Evolutionary conservation across 1,140 invertebrate species (phyloP).

Genomic region (Calycopis cecrops): DNA sequence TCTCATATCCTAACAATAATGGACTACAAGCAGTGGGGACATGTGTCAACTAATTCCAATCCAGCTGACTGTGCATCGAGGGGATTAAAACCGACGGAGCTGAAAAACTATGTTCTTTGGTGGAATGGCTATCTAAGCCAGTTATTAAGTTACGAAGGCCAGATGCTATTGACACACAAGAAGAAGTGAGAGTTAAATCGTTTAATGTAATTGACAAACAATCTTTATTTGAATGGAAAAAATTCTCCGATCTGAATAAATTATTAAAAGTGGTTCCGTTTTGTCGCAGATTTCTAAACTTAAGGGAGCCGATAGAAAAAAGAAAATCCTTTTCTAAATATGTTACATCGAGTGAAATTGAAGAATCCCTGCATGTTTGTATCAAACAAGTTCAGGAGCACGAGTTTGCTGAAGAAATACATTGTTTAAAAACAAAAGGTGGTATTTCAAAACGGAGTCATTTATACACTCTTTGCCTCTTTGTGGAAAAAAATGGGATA

Average conservation of each 20-base stretch:
- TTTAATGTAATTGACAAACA: slow-evolving; percentile 13
- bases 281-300: too few relatives aligned
- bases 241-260: slow-evolving; percentile 30
- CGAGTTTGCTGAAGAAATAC: slow-evolving; percentile 17
- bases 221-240: slow-evolving; percentile 26
- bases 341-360: slow-evolving; percentile 18
- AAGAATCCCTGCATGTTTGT: not conserved
- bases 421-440: slow-evolving; percentile 11
- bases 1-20: slow-evolving; percentile 2
- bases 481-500: slow-evolving; percentile 21
- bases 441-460: too few relatives aligned
- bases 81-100: not conserved
- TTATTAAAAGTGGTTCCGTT: too few relatives aligned
- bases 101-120: too few relatives aligned
- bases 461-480: slow-evolving; percentile 17
- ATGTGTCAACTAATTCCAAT: not conserved
- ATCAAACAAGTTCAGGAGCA: slow-evolving; percentile 18
- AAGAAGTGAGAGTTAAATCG: slow-evolving; percentile 25
- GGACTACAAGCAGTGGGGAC: not conserved
- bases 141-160: slow-evolving; percentile 10
- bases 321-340: slow-evolving; percentile 13
- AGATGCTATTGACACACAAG: slow-evolving; percentile 20
- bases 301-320: too few relatives aligned
- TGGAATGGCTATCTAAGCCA: not conserved
- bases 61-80: not conserved